phyloP scores from a whole-genome alignment of 2,113 vertebrate species.

The human (Homo sapiens) region DNA sequence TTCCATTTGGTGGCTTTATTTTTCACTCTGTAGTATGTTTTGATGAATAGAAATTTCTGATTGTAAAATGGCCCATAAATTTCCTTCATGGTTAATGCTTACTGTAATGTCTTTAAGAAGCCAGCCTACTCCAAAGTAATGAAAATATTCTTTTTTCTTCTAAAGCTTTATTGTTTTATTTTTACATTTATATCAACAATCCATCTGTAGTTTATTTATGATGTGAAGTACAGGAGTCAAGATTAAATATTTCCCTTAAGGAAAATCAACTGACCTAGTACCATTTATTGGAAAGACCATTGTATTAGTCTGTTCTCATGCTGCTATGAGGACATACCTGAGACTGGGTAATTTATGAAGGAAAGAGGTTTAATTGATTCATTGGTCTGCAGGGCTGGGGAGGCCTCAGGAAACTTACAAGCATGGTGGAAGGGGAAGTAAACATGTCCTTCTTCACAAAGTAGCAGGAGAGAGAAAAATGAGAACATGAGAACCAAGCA shows the following conservation, averaged over 20 bases:
- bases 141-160: constrained; percentile 18
- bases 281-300: neutral
- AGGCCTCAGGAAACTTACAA: no score
- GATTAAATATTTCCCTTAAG: constrained; percentile 7
- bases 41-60: neutral
- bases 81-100: neutral
- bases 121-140: neutral
- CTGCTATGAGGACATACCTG: no score
- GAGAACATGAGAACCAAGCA: no score
- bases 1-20: neutral
- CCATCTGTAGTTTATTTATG: neutral
- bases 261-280: neutral
- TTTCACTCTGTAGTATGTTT: neutral
- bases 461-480: no score
- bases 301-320: no score
- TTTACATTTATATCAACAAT: neutral
- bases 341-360: no score
- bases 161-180: neutral
- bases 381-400: no score
- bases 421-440: no score
- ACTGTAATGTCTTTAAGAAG: neutral
- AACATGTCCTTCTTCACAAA: no score
- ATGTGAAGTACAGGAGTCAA: neutral
- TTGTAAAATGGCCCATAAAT: neutral
- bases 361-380: no score